Evolutionary conservation across 2,113 vertebrate species (phyloP).

Genomic region (Trichechus manatus): DNA sequence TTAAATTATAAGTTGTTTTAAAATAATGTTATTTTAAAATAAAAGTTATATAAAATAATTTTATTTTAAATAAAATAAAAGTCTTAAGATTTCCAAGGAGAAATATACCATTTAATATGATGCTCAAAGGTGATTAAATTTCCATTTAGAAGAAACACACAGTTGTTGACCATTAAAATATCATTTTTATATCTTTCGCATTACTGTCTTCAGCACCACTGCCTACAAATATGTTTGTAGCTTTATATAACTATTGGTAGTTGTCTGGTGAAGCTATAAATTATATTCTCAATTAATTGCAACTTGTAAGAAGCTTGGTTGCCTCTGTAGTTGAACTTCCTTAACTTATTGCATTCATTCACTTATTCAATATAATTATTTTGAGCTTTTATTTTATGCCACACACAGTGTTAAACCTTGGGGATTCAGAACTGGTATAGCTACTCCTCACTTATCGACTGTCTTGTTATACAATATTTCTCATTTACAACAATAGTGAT

Average conservation of each 20-base stretch:
- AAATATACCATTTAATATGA: not conserved
- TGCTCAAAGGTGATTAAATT: not conserved
- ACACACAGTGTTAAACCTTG: not conserved
- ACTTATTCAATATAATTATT: not conserved
- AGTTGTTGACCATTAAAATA: constrained; percentile 13
- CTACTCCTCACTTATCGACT: no score
- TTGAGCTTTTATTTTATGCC: not conserved
- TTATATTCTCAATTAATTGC: not conserved
- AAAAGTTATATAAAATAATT: no score
- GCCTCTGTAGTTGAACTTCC: not conserved
- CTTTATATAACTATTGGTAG: not conserved
- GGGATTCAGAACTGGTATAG: not conserved
- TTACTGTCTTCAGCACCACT: not conserved
- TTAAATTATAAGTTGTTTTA: not conserved
- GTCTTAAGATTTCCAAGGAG: not conserved
- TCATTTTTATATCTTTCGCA: not conserved
- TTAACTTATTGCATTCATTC: not conserved
- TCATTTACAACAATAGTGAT: no score
- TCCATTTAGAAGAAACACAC: not conserved
- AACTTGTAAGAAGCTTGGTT: not conserved
- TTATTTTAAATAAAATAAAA: not conserved
- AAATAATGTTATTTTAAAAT: not conserved
- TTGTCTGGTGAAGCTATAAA: not conserved
- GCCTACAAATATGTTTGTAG: not conserved
- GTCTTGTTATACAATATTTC: no score